Percentiles rank a stretch among this genome's conserved stretches.
phyloP scores from a whole-genome alignment of 2,888 invertebrate genomes.

The Stenurella melanura region DNA sequence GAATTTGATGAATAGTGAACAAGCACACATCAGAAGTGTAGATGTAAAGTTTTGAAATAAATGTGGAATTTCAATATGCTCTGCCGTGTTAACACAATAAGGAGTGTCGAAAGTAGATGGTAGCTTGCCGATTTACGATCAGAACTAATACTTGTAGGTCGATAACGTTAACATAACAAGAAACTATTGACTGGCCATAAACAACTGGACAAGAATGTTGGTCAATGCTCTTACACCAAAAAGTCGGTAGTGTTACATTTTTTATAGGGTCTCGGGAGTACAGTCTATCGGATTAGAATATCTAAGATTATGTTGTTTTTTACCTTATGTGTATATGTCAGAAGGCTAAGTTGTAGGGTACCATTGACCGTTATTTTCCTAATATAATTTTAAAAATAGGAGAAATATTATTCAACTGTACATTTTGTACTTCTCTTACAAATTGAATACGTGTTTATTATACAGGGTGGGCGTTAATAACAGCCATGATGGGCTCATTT shows the following conservation, averaged over 20 bases:
- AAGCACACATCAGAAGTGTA: constrained; percentile 42
- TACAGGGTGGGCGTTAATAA: too few species aligned
- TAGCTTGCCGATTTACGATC: constrained; percentile 70
- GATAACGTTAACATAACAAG: constrained; percentile 69
- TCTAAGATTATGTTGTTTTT: background rate
- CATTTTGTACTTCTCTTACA: too few species aligned
- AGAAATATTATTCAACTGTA: too few species aligned
- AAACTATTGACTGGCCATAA: constrained; percentile 60
- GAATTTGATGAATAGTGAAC: constrained; percentile 19
- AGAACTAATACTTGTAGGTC: constrained; percentile 69
- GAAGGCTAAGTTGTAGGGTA: background rate
- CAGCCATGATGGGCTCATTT: too few species aligned
- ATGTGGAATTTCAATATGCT: constrained; percentile 55
- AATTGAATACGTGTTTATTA: too few species aligned
- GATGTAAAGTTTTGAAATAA: constrained; percentile 52
- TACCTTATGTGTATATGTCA: background rate
- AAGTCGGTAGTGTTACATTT: constrained; percentile 34
- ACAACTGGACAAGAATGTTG: constrained; percentile 55
- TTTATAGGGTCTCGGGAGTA: background rate
- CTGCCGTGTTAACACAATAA: constrained; percentile 63
- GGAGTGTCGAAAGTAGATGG: constrained; percentile 68
- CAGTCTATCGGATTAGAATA: background rate
- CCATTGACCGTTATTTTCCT: too few species aligned
- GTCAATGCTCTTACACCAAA: constrained; percentile 53
- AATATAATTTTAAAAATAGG: too few species aligned